phyloP scores from a whole-genome alignment of 2,797 vertebrate species.

The Molothrus aeneus region DNA sequence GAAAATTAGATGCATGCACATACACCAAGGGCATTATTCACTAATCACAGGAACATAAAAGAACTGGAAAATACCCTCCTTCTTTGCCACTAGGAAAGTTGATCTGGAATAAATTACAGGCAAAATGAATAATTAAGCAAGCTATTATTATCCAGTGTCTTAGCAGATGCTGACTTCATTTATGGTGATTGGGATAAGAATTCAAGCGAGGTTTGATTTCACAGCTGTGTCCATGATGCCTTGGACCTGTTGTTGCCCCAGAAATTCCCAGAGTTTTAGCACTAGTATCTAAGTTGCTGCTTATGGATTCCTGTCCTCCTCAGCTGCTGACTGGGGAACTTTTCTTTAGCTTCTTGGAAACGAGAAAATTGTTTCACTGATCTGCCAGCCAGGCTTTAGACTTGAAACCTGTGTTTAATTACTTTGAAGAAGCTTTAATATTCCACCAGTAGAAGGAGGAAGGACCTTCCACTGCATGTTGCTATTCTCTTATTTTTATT shows the following conservation, averaged over 20 bases:
- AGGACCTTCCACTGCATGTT: neutral
- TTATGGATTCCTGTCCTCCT: neutral
- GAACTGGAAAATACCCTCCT: conserved; percentile 46
- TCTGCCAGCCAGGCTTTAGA: conserved; percentile 56
- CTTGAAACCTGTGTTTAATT: conserved; percentile 70
- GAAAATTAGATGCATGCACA: conserved; percentile 54
- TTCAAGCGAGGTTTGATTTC: conserved; percentile 4
- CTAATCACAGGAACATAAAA: conserved; percentile 47
- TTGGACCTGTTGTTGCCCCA: conserved; percentile 15
- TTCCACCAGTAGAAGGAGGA: conserved; percentile 21
- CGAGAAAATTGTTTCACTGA: conserved; percentile 23
- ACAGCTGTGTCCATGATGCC: neutral
- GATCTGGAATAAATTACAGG: conserved; percentile 42
- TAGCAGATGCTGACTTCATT: conserved; percentile 13
- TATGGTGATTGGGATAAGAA: conserved; percentile 12
- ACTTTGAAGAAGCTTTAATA: conserved; percentile 66
- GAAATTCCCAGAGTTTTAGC: neutral
- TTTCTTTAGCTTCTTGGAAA: conserved; percentile 27
- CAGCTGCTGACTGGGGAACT: conserved; percentile 2
- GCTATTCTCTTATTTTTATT: conserved; percentile 25
- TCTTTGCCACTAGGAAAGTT: conserved; percentile 13
- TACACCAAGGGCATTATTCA: conserved; percentile 3
- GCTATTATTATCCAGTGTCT: conserved; percentile 40
- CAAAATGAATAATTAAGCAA: conserved; percentile 52
- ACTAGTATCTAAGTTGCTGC: neutral